These are phyloP conservation scores for Enhydra lutris DNA, from an alignment of 2,113 vertebrate genomes.

Conservation along the genomic window DNA sequence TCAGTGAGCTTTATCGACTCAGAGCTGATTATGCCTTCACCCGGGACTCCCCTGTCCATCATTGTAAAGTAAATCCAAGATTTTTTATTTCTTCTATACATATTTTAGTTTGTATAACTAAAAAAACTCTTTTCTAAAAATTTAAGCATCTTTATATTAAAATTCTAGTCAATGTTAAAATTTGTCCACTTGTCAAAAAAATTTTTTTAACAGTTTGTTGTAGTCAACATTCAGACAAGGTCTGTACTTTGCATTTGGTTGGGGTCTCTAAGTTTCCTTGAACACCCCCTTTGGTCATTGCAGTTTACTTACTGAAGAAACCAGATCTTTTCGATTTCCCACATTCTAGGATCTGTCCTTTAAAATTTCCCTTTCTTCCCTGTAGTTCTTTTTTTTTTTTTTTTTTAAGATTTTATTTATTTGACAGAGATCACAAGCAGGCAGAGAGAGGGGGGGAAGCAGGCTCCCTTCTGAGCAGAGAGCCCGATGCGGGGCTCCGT, in stretches of 20 bases:
- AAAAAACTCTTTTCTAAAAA: constrained; percentile 21
- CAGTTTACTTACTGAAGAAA: not conserved
- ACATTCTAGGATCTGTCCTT: not conserved
- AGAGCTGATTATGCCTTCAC: not conserved
- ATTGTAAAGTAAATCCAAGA: not conserved
- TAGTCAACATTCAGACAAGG: not conserved
- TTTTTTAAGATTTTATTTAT: not conserved
- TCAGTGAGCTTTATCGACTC: not conserved
- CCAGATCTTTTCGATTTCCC: not conserved
- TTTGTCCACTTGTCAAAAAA: not conserved
- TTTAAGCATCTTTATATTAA: not conserved
- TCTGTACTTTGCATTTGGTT: not conserved
- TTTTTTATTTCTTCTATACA: not conserved
- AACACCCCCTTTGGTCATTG: not conserved
- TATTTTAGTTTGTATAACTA: not conserved
- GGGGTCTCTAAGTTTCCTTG: not conserved
- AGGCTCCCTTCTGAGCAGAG: no score
- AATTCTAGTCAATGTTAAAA: not conserved
- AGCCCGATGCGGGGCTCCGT: no score
- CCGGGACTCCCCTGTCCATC: not conserved
- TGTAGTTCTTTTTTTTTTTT: not conserved
- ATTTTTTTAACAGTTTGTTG: not conserved
- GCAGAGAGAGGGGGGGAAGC: no score
- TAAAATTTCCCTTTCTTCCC: not conserved
- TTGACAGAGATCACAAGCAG: no score